Base-by-base conservation (phyloP, 2,797 vertebrate species). In the Spea hammondii region DNA sequence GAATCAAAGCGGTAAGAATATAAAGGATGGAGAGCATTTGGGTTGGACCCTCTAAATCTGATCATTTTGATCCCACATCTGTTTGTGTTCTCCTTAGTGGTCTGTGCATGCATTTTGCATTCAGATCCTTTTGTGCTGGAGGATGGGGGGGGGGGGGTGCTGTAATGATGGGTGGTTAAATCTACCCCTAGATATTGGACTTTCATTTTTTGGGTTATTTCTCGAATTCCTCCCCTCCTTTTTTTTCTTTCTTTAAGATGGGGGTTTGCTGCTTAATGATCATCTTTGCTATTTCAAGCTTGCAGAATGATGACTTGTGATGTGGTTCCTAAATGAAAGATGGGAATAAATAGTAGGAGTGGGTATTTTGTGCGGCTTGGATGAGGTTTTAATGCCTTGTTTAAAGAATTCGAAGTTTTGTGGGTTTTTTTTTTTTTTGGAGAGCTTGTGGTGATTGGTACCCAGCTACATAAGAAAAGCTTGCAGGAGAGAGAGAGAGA, bases 271-370 rank as follows among this genome's bases (percentile, higher is more conserved):
- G 14, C 53, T 74, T 9, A 14, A 68, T 64, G 4, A 11, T 9
- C 50, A 1, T 13, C n/a, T 13, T 6, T 11, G 8, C 12, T 59
- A 6, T 59, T 73, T 44, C 5, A 14, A 13, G 51, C 11, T 32
- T 70, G 66, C 59, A 53, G 47, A 72, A 65, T 62, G 50, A 6
- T 5, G 14, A 4, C 46, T 12, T 72, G 69, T 67, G 69, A 76
- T 81, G 79, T 81, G 79, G 70, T 6, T 72, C 76, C 7, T 5
- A 65, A 80, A 75, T 76, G 45, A 66, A 5, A 47, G 78, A 49
- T 70, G 8, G 6, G 59, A 50, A 70, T 70, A 76, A 70, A 80
- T 76, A 80, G 68, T 49, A 66, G 51, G 60, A n/a, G 10, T n/a
- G 44, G 48, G 50, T 70, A 51, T 47, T 60, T 67, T 44, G 5